Conservation (phyloP, 2,113 vertebrate genomes). For the Ailuropoda melanoleuca region DNA sequence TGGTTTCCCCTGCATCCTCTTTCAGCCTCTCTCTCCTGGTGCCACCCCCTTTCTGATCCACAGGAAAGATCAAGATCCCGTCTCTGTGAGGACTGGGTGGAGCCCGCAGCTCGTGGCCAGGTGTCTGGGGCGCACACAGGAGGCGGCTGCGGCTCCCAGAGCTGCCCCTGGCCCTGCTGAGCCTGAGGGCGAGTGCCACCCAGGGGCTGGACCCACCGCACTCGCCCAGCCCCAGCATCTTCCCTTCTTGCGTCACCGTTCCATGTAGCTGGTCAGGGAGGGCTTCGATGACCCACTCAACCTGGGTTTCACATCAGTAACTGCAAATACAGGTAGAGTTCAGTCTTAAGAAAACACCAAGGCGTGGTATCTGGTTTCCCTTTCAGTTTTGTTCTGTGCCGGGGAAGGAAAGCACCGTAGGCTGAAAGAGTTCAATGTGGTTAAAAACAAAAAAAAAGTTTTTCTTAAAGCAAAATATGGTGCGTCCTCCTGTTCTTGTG, state of each 20-base stretch:
- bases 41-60: rapidly evolving
- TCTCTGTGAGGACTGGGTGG: not conserved
- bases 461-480: not conserved
- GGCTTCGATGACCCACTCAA: not conserved
- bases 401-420: rapidly evolving
- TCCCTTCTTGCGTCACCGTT: not conserved
- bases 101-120: not conserved
- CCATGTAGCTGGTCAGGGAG: not conserved
- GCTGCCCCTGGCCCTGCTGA: rapidly evolving
- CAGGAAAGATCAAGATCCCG: too few relatives aligned
- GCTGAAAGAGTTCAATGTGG: rapidly evolving
- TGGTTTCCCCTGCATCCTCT: not conserved
- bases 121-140: rapidly evolving
- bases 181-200: not conserved
- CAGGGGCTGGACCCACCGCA: rapidly evolving
- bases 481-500: rapidly evolving
- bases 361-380: not conserved
- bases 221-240: not conserved
- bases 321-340: not conserved
- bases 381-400: not conserved
- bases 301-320: not conserved
- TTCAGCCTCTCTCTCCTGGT: not conserved
- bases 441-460: not conserved
- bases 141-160: not conserved
- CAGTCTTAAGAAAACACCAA: rapidly evolving